Evolutionary conservation across 2,113 vertebrate genomes (phyloP).

Genomic region (Beaufortia kweichowensis): DNA sequence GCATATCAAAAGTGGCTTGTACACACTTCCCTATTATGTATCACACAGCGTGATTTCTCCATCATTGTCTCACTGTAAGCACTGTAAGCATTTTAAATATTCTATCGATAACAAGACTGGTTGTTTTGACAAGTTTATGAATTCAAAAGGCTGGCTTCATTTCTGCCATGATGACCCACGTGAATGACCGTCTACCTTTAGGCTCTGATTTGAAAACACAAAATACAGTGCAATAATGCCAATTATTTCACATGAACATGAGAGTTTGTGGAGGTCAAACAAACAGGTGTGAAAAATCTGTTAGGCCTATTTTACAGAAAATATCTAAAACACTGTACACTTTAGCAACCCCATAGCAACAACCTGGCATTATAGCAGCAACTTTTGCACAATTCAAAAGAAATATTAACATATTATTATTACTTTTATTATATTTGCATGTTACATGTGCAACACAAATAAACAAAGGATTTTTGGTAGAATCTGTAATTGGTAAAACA

Average conservation of each 20-base stretch:
- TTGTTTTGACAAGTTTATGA: slow-evolving; percentile 25
- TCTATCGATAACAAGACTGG: neutral
- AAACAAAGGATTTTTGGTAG: too few species aligned
- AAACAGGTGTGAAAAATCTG: too few species aligned
- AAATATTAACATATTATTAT: too few species aligned
- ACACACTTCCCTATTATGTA: neutral
- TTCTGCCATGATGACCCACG: slow-evolving; percentile 27
- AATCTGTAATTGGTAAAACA: neutral
- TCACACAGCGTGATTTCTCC: neutral
- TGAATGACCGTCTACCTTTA: slow-evolving; percentile 40
- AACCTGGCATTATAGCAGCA: too few species aligned
- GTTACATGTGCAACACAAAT: too few species aligned
- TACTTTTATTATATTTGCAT: too few species aligned
- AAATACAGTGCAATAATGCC: slow-evolving; percentile 46
- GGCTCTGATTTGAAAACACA: slow-evolving; percentile 47
- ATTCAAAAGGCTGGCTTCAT: slow-evolving; percentile 46
- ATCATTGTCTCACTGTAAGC: neutral
- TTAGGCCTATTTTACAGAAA: too few species aligned
- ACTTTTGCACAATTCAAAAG: too few species aligned
- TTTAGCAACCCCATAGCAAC: too few species aligned
- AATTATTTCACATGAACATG: slow-evolving; percentile 23
- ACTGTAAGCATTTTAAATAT: slow-evolving; percentile 24
- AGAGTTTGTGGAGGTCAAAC: neutral
- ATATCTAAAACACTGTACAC: too few species aligned
- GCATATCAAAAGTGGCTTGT: neutral